Conservation (phyloP, 2,888 invertebrate species). For the Hofmannophila pseudospretella region DNA sequence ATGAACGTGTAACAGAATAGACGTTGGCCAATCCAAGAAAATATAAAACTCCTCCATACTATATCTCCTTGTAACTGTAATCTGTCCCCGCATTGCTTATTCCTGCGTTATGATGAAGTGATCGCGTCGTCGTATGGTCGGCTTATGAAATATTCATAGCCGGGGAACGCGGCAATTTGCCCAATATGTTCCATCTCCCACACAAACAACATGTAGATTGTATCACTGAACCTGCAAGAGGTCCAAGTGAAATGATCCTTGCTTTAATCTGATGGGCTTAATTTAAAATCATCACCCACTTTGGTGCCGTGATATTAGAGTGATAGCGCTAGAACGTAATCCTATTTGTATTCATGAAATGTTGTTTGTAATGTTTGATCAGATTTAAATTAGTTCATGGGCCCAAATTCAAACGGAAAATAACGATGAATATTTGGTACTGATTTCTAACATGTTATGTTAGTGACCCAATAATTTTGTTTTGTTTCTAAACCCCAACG, state of each 20-base stretch:
- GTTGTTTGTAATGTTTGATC: not conserved
- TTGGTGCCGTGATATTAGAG: not conserved
- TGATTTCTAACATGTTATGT: too few species aligned
- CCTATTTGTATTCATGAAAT: not conserved
- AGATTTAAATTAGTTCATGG: too few species aligned
- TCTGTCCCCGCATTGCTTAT: conserved; percentile 24
- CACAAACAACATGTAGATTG: conserved; percentile 34
- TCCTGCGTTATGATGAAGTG: conserved; percentile 51
- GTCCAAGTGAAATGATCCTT: not conserved
- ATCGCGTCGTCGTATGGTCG: conserved; percentile 38
- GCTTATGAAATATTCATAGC: conserved; percentile 66
- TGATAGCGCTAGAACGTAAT: not conserved
- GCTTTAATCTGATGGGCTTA: not conserved
- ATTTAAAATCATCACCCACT: too few species aligned
- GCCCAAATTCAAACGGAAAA: not conserved
- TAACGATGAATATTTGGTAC: not conserved
- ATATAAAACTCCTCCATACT: too few species aligned
- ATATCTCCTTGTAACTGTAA: too few species aligned
- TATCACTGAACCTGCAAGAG: conserved; percentile 17
- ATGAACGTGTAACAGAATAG: too few species aligned
- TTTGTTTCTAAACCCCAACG: too few species aligned
- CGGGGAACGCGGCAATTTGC: conserved; percentile 57
- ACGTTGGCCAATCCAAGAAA: too few species aligned
- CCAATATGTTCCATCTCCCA: conserved; percentile 41
- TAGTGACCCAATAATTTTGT: too few species aligned